Evolutionary conservation across 2,113 vertebrate genomes (phyloP), one percentile per base, ranked within the genome.

Genomic region (Protomyctophum bolini): DNA sequence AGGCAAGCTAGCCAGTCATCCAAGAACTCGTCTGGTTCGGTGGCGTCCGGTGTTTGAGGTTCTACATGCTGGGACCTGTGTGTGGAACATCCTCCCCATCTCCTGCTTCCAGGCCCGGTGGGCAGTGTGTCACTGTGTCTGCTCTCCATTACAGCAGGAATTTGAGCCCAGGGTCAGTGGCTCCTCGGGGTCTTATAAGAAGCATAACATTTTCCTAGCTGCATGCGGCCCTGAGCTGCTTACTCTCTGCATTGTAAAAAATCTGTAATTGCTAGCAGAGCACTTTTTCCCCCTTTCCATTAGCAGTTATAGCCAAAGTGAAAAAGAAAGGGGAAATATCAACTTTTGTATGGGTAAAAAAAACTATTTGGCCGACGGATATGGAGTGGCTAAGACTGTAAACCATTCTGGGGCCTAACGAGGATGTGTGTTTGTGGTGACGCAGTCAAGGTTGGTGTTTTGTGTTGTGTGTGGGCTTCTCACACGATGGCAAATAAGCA

Each of bases 151-250:
- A 89, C 12, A 14, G 47, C 14, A n/a, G 68, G 66, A 77, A 70
- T 75, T 76, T 65, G 65, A 70, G 70, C 63, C 63, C 63, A 55
- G 68, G 64, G 76, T 86, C 80, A 83, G 65, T 69, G 46, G 72
- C 56, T 81, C 76, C 74, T 66, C 59, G 1, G 84, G 66, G 74
- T 58, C 76, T 76, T 68, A 74, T 68, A 68, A 76, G 76, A 83
- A 79, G 59, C 73, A 76, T 57, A 86, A 81, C 68, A 83, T 89
- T 86, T 82, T 90, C 81, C 79, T 72, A 68, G 86, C 73, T 48
- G 77, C 75, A 62, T 57, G 33, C 72, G 56, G 66, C 29, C 63
- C 46, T 11, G 57, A 41, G 62, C 50, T 46, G 72, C 75, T 48
- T 52, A 21, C 54, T 66, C 46, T 60, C 65, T 65, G 66, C 71